Evolutionary conservation across 2,113 vertebrate species (phyloP), one percentile per base, ranked within the genome.

Genomic region (Bothrops jararaca): DNA sequence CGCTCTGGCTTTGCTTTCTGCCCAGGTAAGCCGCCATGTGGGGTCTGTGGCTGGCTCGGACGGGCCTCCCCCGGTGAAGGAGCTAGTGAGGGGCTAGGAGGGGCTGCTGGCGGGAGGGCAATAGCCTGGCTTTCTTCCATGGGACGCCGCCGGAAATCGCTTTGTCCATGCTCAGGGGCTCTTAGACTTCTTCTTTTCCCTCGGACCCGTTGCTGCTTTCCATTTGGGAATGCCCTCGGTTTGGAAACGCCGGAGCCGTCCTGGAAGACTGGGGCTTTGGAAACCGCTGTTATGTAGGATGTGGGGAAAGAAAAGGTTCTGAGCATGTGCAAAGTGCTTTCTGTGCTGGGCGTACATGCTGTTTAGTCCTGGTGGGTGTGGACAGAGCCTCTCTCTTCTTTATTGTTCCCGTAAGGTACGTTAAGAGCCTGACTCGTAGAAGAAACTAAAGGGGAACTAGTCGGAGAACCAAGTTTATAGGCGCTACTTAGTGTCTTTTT

Each of bases 31-130:
- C 57, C 29, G 91, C 24, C 93, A 96, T 97, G 96, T 96, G 96
- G 96, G 92, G 90, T 94, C 91, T 95, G 3, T 88, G 94, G 87
- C 93, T 95, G 89, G n/a, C 91, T 22, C 91, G 93, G 86, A 90
- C 91, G 69, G 34, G 91, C 89, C 69, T 85, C 0, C 18, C 92
- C 56, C 90, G 96, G 96, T 96, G 60, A 96, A 10, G 22, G 45
- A 3, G 56, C 11, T n/a, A n/a, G n/a, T n/a, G n/a, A n/a, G n/a
- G n/a, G n/a, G n/a, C n/a, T n/a, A 20, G 53, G 53, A 3, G 85
- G 85, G 15, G 18, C 11, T 39, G 53, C 85, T 10, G 50, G 0
- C 6, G 20, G 29, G 48, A 69, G 12, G 52, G 69, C 22, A 23
- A 7, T n/a, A 20, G 4, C 74, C 0, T 9, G 57, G 57, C 86